Conservation (phyloP, 2,888 invertebrate species). For the Spisula solida region DNA sequence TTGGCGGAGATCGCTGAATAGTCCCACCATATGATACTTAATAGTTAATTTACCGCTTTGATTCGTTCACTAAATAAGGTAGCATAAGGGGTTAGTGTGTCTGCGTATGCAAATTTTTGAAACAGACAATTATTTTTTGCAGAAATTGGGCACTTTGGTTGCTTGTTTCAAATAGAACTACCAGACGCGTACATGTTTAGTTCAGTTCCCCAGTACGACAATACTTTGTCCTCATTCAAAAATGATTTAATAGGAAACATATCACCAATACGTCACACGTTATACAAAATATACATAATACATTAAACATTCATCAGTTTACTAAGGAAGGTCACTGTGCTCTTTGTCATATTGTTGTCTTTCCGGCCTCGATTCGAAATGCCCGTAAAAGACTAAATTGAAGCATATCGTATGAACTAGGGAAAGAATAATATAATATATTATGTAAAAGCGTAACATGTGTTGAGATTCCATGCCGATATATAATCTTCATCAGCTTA, state of each 20-base stretch:
- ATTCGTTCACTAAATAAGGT: constrained; percentile 46
- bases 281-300: neutral
- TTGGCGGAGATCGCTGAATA: neutral
- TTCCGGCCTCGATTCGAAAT: neutral
- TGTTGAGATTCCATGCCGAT: neutral
- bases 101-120: neutral
- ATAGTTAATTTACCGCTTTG: constrained; percentile 31
- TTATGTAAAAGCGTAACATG: neutral
- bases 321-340: neutral
- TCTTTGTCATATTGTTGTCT: neutral
- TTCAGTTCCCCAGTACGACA: neutral
- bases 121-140: neutral
- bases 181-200: neutral
- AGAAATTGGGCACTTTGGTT: neutral
- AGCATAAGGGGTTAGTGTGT: constrained; percentile 19
- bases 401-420: too few relatives aligned
- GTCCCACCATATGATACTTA: constrained; percentile 40
- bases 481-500: neutral
- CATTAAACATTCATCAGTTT: too few relatives aligned
- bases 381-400: neutral
- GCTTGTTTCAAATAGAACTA: neutral
- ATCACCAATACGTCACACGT: neutral
- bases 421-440: neutral
- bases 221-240: neutral
- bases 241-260: neutral